These are phyloP conservation scores for Haliclystus octoradiatus DNA, from an alignment of 30 jellyfish, hydroid and myxozoan species.

Conservation along the genomic window DNA sequence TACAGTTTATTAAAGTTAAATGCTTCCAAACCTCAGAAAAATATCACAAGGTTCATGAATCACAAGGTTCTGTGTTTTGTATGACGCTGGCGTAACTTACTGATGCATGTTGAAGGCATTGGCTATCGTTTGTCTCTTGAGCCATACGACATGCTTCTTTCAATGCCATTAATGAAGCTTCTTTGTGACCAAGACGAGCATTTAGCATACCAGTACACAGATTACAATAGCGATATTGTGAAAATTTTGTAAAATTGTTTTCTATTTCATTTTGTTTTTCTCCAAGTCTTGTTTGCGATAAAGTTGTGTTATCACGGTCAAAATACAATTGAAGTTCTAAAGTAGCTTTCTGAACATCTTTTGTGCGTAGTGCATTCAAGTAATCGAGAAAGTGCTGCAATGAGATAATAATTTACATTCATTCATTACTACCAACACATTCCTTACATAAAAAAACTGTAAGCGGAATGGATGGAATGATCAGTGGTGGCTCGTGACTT, in stretches of 20 bases:
- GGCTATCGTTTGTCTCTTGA: constrained; percentile 65
- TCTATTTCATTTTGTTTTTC: constrained; percentile 33
- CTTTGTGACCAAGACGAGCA: constrained; percentile 43
- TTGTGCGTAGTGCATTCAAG: constrained; percentile 44
- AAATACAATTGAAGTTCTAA: constrained; percentile 44
- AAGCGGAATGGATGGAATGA: too few relatives aligned
- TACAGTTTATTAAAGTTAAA: too few relatives aligned
- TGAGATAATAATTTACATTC: too few relatives aligned
- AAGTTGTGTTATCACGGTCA: constrained; percentile 53
- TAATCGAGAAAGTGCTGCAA: constrained; percentile 42
- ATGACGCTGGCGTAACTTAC: too few relatives aligned
- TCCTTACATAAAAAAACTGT: too few relatives aligned
- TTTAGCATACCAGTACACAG: constrained; percentile 56
- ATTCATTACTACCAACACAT: too few relatives aligned
- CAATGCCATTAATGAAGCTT: constrained; percentile 42
- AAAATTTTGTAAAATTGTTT: constrained; percentile 54
- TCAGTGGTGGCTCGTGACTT: too few relatives aligned
- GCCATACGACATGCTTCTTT: constrained; percentile 84
- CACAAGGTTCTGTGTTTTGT: too few relatives aligned
- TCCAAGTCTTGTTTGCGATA: constrained; percentile 16
- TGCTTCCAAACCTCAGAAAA: too few relatives aligned
- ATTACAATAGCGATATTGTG: constrained; percentile 74
- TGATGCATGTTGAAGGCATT: constrained; percentile 74
- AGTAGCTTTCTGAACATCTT: constrained; percentile 47
- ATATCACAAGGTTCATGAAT: too few relatives aligned